Conservation (phyloP, 1,140 invertebrate genomes). For the Hermetia illucens region DNA sequence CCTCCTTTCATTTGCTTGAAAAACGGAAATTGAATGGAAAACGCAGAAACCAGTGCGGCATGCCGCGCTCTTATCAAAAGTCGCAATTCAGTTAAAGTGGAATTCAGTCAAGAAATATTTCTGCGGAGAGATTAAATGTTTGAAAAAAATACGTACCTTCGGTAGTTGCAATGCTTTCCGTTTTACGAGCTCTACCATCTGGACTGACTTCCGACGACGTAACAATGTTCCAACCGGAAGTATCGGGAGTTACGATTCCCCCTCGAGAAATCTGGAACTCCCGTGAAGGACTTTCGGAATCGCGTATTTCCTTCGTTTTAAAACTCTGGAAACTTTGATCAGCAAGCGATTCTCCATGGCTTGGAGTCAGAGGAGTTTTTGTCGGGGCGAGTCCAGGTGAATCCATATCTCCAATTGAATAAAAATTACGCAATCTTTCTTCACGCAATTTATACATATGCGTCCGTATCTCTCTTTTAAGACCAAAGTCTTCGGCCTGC, state of each 20-base stretch:
- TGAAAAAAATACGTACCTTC: constrained; percentile 23
- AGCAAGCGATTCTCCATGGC: constrained; percentile 48
- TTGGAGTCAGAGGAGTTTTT: constrained; percentile 30
- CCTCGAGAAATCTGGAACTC: constrained; percentile 8
- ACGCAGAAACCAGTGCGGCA: no score
- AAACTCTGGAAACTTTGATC: constrained; percentile 60
- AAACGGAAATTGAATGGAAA: no score
- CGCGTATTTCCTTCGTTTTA: constrained; percentile 60
- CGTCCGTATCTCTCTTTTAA: constrained; percentile 69
- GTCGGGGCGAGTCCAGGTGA: constrained; percentile 32
- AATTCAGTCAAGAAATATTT: no score
- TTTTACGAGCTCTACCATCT: constrained; percentile 32
- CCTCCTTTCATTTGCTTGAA: no score
- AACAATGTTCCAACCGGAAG: constrained; percentile 33
- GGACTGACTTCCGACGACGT: constrained; percentile 29
- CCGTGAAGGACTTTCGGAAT: constrained; percentile 55
- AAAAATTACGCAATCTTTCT: constrained; percentile 54
- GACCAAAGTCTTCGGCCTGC: constrained; percentile 68
- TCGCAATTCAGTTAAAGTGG: no score
- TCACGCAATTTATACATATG: constrained; percentile 71
- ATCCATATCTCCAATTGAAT: constrained; percentile 30
- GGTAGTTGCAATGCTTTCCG: constrained; percentile 23
- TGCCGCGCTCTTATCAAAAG: no score
- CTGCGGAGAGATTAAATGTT: no score
- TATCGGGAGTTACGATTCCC: constrained; percentile 18